Conservation (phyloP, 1,140 invertebrate genomes). For the Euglossa dilemma region DNA sequence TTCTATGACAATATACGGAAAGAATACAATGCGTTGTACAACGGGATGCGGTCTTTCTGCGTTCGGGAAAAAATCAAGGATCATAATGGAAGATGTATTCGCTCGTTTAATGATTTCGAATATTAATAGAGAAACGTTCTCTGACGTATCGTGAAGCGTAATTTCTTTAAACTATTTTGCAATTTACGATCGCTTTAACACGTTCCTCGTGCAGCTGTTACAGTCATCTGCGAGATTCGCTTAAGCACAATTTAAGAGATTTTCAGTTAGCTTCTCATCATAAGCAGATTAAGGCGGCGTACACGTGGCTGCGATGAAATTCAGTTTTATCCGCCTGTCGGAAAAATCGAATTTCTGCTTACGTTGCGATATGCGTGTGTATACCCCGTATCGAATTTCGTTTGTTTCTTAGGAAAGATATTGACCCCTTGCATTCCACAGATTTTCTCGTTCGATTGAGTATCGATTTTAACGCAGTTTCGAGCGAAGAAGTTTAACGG, state of each 20-base stretch:
- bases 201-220: neutral
- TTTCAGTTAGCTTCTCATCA: neutral
- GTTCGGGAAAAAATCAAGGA: neutral
- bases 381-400: no score
- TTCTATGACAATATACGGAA: neutral
- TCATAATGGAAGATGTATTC: neutral
- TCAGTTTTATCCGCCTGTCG: neutral
- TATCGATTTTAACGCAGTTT: no score
- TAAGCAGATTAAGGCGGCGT: neutral
- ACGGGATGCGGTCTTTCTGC: neutral
- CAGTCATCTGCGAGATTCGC: neutral
- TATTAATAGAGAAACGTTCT: neutral
- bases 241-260: neutral
- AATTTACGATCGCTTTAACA: neutral
- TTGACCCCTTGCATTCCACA: no score
- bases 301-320: neutral
- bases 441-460: no score
- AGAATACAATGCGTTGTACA: neutral
- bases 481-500: no score
- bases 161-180: no score
- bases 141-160: no score
- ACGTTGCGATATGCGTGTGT: no score
- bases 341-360: no score
- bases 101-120: neutral
- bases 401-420: no score